Conservation (phyloP, 2,888 invertebrate genomes). For the Idaea biselata region DNA sequence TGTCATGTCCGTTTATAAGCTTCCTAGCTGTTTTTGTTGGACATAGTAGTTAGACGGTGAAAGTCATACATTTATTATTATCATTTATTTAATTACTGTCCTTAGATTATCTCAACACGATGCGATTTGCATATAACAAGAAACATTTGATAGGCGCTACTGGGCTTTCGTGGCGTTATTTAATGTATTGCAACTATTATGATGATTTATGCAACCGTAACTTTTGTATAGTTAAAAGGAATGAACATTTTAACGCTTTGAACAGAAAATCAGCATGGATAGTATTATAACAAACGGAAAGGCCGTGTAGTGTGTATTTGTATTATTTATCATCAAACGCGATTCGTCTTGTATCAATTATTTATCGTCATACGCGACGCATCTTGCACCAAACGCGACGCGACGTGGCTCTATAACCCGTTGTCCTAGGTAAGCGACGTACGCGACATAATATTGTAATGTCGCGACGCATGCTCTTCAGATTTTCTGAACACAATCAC, state of each 20-base stretch:
- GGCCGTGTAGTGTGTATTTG: neutral
- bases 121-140: neutral
- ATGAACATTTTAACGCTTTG: neutral
- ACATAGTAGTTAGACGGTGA: slow-evolving; percentile 1
- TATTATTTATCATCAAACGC: neutral
- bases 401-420: neutral
- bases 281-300: neutral
- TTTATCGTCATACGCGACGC: neutral
- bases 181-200: neutral
- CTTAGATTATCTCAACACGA: neutral
- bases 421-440: too few relatives aligned
- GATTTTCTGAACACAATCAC: too few relatives aligned
- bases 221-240: neutral
- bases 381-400: neutral
- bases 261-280: neutral
- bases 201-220: neutral
- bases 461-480: too few relatives aligned
- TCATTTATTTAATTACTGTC: neutral
- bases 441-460: too few relatives aligned
- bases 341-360: neutral
- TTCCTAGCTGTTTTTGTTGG: neutral
- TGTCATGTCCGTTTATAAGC: neutral
- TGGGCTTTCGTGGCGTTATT: neutral
- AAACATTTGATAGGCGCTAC: neutral
- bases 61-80: neutral